A percentile compares a stretch with the other conserved stretches of the same genome.
Evolutionary conservation across 2,888 invertebrate genomes (phyloP).

Genomic region (Coecobrya sp.): DNA sequence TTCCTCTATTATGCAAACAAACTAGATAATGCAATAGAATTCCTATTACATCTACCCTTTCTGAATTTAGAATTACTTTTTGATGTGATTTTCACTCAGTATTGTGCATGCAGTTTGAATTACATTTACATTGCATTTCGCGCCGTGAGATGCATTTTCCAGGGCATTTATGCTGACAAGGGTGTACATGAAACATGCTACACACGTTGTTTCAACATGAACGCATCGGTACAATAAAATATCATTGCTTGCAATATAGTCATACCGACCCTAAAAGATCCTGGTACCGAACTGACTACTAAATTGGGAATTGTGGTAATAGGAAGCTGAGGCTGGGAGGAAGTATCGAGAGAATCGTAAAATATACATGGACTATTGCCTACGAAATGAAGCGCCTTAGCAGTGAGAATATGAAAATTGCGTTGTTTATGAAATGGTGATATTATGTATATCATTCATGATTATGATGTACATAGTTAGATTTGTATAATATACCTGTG

Average conservation of each 20-base stretch:
- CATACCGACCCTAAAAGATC: not conserved
- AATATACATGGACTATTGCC: constrained; percentile 16
- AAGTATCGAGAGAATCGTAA: constrained; percentile 30
- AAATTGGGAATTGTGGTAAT: constrained; percentile 2
- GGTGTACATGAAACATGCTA: constrained; percentile 24
- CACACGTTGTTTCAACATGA: constrained; percentile 25
- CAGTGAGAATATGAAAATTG: too few species aligned
- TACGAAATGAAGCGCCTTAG: constrained; percentile 14
- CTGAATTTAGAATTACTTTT: constrained; percentile 69
- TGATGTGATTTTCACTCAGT: constrained; percentile 52
- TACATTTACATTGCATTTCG: constrained; percentile 50
- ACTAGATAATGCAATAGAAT: constrained; percentile 57
- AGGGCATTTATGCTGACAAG: not conserved
- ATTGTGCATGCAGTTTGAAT: constrained; percentile 28
- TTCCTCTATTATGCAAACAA: constrained; percentile 55
- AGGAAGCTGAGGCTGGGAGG: not conserved
- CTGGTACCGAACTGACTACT: not conserved
- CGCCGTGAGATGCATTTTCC: constrained; percentile 34
- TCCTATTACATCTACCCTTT: constrained; percentile 54
- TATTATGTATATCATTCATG: too few species aligned
- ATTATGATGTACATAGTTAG: too few species aligned
- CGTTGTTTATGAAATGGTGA: too few species aligned
- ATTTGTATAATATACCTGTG: too few species aligned
- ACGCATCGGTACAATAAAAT: constrained; percentile 43
- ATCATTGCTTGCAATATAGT: constrained; percentile 25